Conservation (phyloP, 2,888 invertebrate species). For the Glyphotaelius pellucidus region DNA sequence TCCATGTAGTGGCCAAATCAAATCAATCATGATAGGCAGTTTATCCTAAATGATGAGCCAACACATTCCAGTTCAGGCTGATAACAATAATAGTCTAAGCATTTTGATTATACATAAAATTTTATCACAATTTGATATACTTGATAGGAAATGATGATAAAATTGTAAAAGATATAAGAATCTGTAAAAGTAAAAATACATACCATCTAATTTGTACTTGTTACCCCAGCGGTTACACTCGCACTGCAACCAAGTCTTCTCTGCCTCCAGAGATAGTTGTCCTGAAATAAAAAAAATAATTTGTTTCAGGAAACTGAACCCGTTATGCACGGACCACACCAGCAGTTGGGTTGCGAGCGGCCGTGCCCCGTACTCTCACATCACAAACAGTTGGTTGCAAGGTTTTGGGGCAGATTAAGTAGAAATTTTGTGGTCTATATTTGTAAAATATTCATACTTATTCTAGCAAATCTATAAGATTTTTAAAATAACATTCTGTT, state of each 20-base stretch:
- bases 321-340: no score
- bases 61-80: neutral
- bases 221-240: slow-evolving; percentile 94
- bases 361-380: no score
- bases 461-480: no score
- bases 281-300: slow-evolving; percentile 76
- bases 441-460: no score
- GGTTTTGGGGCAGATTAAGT: no score
- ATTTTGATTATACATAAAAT: neutral
- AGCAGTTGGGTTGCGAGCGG: no score
- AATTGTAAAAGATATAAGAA: neutral
- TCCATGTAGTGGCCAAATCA: neutral
- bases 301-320: neutral
- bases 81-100: neutral
- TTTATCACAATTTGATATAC: neutral
- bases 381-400: no score
- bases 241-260: slow-evolving; percentile 93
- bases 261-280: slow-evolving; percentile 91
- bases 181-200: neutral
- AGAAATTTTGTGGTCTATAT: no score
- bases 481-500: no score
- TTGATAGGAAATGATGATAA: neutral
- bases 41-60: neutral
- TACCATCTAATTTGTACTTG: slow-evolving; percentile 88
- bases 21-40: neutral